phyloP scores from a whole-genome alignment of 2,113 vertebrate species.

The Hippocampus zosterae region DNA sequence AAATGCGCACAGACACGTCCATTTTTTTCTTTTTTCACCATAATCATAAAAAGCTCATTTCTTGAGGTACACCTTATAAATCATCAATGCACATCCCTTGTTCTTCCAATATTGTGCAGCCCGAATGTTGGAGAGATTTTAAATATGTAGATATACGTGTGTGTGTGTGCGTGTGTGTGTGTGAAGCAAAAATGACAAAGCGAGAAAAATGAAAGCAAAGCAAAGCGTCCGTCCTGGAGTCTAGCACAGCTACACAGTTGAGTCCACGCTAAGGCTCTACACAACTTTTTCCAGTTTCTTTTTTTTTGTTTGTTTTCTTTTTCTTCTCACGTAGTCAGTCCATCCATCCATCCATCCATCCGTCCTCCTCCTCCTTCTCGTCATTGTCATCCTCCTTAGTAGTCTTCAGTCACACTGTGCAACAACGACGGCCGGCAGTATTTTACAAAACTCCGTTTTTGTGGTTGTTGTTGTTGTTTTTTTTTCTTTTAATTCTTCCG shows the following conservation, averaged over 20 bases:
- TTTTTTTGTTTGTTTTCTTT: constrained; percentile 30
- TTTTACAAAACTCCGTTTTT: constrained; percentile 66
- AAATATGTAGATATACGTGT: too few relatives aligned
- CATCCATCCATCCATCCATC: constrained; percentile 80
- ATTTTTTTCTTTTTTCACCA: too few relatives aligned
- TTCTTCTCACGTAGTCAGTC: constrained; percentile 62
- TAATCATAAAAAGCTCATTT: too few relatives aligned
- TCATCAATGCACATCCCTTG: too few relatives aligned
- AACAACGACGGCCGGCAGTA: constrained; percentile 78
- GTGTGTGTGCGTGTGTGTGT: not conserved
- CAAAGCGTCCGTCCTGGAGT: constrained; percentile 73
- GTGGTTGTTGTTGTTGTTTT: not conserved
- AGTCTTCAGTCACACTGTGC: constrained; percentile 81
- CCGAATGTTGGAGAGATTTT: too few relatives aligned
- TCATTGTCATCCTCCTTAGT: constrained; percentile 74
- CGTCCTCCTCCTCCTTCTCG: constrained; percentile 65
- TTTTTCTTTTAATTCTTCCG: not conserved
- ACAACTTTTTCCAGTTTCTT: constrained; percentile 69
- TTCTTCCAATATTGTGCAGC: too few relatives aligned
- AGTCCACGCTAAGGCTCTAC: constrained; percentile 79
- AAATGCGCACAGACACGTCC: too few relatives aligned
- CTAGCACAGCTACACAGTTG: constrained; percentile 75
- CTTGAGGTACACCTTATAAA: too few relatives aligned
- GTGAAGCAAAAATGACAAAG: constrained; percentile 45
- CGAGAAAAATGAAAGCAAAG: constrained; percentile 43